Evolutionary conservation across 1,140 invertebrate species (phyloP), one percentile per base, ranked within the genome.

Genomic region (Drosophila tristis): DNA sequence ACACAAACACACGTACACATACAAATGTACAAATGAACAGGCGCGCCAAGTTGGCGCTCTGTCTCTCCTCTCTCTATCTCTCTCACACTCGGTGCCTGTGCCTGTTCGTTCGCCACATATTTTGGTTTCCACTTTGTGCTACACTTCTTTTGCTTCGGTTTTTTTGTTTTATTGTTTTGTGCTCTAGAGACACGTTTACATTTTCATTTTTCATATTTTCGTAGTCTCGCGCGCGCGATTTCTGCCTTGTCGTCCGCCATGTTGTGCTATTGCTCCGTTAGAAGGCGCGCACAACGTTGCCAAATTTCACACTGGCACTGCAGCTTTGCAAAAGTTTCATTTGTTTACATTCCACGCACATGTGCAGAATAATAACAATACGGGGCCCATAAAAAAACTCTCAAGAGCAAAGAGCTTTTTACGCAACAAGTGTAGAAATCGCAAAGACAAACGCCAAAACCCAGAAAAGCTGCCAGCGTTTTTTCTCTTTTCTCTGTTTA

Each of bases 161-260:
- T 48, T 62, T 50, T 44, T 66, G 48, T 43, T 58, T 59, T 26
- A 47, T 78, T 62, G 11, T 55, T 50, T 68, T 53, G 71, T 76
- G 78, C 78, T 80, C 78, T 84, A 76, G 66, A 79, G 84, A 87
- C 85, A 87, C 84, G 84, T 87, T 87, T 80, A 79, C 84, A 87
- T 87, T 87, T 87, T 79, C 84, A 87, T 89, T 84, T 89, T 87
- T 87, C 82, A 89, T 89, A 87, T 84, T 84, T 84, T 85, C 64
- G 77, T 60, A 9, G 55, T 59, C 26, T 59, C 61, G 70, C 51
- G 29, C 25, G 56, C 57, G 61, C 70, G 75, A 53, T 70, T 75
- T 73, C 64, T 62, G 80, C 60, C 57, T 56, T 56, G 51, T 62
- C 65, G 62, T 66, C 26, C 56, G 42, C 43, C 45, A 35, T 60